Base-by-base conservation (phyloP, 1,140 invertebrate genomes). In the Drosophila littoralis region DNA sequence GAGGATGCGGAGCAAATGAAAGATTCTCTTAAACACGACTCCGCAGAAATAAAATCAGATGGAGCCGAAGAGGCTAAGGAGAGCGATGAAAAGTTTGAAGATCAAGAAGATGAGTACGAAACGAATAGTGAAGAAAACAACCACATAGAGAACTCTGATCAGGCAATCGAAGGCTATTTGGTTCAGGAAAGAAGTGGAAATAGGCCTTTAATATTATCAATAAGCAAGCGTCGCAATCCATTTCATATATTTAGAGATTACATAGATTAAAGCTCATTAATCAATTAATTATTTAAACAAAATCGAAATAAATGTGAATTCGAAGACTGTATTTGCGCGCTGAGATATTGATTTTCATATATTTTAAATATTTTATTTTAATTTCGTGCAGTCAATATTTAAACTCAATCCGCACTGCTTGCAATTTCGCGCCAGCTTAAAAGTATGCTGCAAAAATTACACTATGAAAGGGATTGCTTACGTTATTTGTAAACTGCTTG, bases 111-210 rank as follows among this genome's bases (percentile, higher is more conserved):
- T 13, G 10, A 8, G 12, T n/a, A 32, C 2, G 45, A 60, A 33
- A 1, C 7, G 1, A n/a, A 28, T 1, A 12, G 22, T 12, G 33
- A 40, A 9, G 7, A 13, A 6, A 38, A 36, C 12, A 33, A n/a
- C 38, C 12, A 28, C 17, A 1, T 9, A 8, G 32, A 57, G 4
- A 6, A 36, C 28, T 10, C n/a, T 42, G 38, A 42, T 1, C 69
- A 58, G 2, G 15, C 58, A 1, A n/a, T 54, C 2, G 32, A 40
- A 7, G 32, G 36, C n/a, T 72, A 35, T 17, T 32, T 43, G 17
- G 32, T 54, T 32, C 63, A 73, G 10, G 63, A 52, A n/a, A 52
- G 70, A 35, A 59, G 22, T 28, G 43, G 40, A 32, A 51, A 52
- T 1, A 22, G 38, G 6, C 63, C 70, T 2, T 35, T 67, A 22